Evolutionary conservation across 2,888 invertebrate species (phyloP), one percentile per base, ranked within the genome.

Genomic region (Willowsia nigromaculata): DNA sequence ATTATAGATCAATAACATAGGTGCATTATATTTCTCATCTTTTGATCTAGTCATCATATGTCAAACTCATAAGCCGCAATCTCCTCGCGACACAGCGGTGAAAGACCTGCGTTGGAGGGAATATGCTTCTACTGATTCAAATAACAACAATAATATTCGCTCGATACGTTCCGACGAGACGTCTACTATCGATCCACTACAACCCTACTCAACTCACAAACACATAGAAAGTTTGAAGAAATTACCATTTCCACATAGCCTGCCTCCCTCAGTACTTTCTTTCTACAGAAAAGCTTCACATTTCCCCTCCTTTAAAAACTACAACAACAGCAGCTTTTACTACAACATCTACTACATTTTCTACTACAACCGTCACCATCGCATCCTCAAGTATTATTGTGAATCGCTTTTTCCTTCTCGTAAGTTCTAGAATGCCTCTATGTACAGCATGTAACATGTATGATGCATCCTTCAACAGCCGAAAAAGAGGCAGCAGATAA

Each of bases 121-220:
- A 85, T 62, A 27, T 59, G 76, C 59, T 68, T 90, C 76, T 89
- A 22, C 62, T 81, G 47, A 22, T 40, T 50, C 56, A 47, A 89
- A 82, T 80, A 65, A 56, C n/a, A 65, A 65, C 25, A 47, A 47
- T 74, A 53, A 53, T 22, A 37, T 78, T 43, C 84, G 90, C 84
- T 91, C 91, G 91, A 91, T 91, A 91, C 80, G 88, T 83, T 89
- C 82, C 88, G 90, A 90, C 90, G 90, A 88, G 90, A 90, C 90
- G 90, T 90, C 91, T 91, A 78, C 80, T 90, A 91, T 91, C 87
- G 91, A 91, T 91, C 83, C 83, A 56, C 86, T 88, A 53, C 86
- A 86, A 53, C n/a, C n/a, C n/a, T n/a, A n/a, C 68, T 62, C 56
- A 22, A 82, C 78, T 82, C 82, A 78, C 81, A 81, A 76, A 62